Conservation (phyloP, 2,113 vertebrate species). For the Alosa alosa region DNA sequence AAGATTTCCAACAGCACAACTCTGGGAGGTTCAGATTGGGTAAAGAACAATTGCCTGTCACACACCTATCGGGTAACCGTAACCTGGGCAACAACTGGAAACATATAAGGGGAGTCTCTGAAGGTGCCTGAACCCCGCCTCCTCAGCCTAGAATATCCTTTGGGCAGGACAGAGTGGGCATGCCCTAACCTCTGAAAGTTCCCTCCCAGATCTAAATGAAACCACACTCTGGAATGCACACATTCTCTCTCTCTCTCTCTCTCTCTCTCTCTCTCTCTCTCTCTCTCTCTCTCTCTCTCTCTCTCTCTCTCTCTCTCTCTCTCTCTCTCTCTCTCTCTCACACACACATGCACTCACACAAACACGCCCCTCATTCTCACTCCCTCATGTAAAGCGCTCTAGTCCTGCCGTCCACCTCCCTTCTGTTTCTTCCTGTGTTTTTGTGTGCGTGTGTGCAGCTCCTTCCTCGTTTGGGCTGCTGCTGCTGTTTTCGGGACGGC, state of each 20-base stretch:
- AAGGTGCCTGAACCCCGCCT: conserved; percentile 51
- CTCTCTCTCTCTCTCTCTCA: conserved; percentile 29
- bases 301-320: conserved; percentile 32
- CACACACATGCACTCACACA: conserved; percentile 22
- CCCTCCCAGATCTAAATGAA: conserved; percentile 67
- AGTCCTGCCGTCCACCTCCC: conserved; percentile 65
- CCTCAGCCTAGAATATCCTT: conserved; percentile 42
- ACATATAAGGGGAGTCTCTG: conserved; percentile 52
- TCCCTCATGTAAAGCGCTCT: conserved; percentile 50
- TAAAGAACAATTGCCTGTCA: conserved; percentile 27
- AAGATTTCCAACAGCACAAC: not conserved
- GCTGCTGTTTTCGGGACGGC: not conserved
- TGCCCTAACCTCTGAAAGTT: conserved; percentile 47
- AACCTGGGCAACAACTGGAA: conserved; percentile 46
- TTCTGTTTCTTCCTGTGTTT: conserved; percentile 68
- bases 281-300: conserved; percentile 38
- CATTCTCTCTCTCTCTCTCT: conserved; percentile 24
- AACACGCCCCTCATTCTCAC: conserved; percentile 39
- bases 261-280: conserved; percentile 25
- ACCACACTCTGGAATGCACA: conserved; percentile 66
- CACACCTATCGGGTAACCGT: conserved; percentile 54
- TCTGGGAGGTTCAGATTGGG: conserved; percentile 5
- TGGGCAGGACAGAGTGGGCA: conserved; percentile 56
- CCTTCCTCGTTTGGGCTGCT: not conserved
- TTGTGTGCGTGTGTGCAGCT: conserved; percentile 35